A percentile compares a stretch with the other conserved stretches of the same genome.
phyloP scores from a whole-genome alignment of 2,797 vertebrate genomes.

The Chiloscyllium punctatum region DNA sequence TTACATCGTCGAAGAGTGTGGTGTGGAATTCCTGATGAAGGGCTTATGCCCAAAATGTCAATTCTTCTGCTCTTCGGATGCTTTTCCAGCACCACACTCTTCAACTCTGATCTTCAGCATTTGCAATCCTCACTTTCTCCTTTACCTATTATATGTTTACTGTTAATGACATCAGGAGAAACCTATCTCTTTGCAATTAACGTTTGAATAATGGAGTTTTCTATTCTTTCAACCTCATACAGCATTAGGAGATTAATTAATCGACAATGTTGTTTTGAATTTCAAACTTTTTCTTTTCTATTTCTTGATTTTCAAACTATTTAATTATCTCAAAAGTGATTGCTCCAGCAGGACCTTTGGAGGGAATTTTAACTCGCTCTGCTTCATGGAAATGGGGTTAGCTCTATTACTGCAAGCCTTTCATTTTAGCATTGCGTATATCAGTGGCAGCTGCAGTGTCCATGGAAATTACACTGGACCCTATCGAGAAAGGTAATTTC shows the following conservation, averaged over 20 bases:
- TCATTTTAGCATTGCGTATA: not conserved
- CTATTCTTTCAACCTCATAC: not conserved
- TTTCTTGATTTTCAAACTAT: not conserved
- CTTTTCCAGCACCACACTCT: no score
- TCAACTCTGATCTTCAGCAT: no score
- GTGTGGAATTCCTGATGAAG: no score
- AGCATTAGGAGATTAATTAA: not conserved
- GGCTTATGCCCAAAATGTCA: no score
- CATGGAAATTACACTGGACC: not conserved
- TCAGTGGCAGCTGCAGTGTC: not conserved
- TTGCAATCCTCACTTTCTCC: no score
- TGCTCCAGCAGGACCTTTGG: not conserved
- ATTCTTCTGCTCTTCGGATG: no score
- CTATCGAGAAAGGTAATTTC: not conserved
- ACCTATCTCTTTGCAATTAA: not conserved
- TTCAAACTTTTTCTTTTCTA: not conserved
- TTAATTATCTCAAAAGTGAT: not conserved
- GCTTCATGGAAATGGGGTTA: not conserved
- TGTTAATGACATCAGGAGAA: not conserved
- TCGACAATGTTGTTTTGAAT: not conserved
- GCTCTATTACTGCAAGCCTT: not conserved
- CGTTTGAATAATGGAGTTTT: not conserved
- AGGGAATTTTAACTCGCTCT: not conserved
- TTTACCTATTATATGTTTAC: not conserved
- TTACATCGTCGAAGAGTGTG: no score